Percentiles rank a stretch among this genome's conserved stretches.
phyloP scores from a whole-genome alignment of 2,113 vertebrate species.

The Protobothrops flavoviridis region DNA sequence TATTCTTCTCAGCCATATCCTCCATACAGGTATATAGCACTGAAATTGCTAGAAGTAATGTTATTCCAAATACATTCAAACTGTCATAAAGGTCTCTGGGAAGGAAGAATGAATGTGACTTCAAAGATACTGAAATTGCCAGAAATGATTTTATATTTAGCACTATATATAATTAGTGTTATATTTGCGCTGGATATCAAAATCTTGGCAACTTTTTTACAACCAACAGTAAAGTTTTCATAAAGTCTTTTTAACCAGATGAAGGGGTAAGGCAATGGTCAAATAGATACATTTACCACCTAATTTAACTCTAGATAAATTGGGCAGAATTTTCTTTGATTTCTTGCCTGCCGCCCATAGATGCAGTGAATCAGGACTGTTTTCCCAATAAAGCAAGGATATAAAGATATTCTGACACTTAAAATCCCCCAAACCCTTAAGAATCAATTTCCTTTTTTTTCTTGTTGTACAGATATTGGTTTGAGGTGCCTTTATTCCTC shows the following conservation, averaged over 20 bases:
- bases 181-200: neutral
- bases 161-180: neutral
- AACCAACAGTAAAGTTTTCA: neutral
- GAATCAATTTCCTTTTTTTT: neutral
- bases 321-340: neutral
- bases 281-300: neutral
- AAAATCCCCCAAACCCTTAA: neutral
- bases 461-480: neutral
- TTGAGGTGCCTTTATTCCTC: neutral
- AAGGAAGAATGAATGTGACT: neutral
- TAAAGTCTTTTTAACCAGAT: neutral
- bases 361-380: neutral
- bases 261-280: neutral
- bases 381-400: neutral
- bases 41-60: neutral
- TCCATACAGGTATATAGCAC: neutral
- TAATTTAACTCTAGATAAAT: neutral
- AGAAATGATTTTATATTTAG: neutral
- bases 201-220: neutral
- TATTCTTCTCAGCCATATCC: neutral
- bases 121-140: neutral
- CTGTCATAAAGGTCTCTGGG: neutral
- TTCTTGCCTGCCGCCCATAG: neutral
- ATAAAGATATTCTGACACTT: neutral
- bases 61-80: neutral